phyloP scores from a whole-genome alignment of 1,140 invertebrate genomes.

The Antheraea pernyi region DNA sequence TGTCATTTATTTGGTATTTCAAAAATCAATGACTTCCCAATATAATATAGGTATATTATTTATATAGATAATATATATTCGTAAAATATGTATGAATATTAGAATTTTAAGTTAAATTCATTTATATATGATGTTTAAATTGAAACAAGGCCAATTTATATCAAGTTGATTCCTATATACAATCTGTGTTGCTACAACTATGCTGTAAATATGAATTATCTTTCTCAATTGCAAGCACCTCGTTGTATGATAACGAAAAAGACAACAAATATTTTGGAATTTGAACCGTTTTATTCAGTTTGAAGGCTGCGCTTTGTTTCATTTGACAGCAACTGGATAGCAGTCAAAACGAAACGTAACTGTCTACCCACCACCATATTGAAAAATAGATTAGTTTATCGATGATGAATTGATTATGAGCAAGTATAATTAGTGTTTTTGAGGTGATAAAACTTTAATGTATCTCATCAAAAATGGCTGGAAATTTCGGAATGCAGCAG shows the following conservation, averaged over 20 bases:
- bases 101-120: too few relatives aligned
- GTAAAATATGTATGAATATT: too few relatives aligned
- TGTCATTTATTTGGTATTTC: background rate
- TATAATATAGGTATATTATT: too few relatives aligned
- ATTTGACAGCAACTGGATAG: slow-evolving; percentile 1
- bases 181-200: too few relatives aligned
- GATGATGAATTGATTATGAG: slow-evolving; percentile 66
- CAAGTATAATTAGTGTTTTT: slow-evolving; percentile 61
- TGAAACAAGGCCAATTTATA: too few relatives aligned
- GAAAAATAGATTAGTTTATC: slow-evolving; percentile 74
- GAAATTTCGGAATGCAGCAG: slow-evolving; percentile 96
- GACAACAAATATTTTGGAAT: slow-evolving; percentile 1
- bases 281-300: background rate
- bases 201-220: background rate
- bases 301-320: background rate
- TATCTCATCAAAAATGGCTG: slow-evolving; percentile 76
- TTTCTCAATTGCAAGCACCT: background rate
- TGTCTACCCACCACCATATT: slow-evolving; percentile 68
- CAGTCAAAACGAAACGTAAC: slow-evolving; percentile 52
- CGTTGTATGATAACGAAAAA: background rate
- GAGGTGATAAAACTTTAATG: slow-evolving; percentile 60
- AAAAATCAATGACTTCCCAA: background rate
- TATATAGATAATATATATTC: too few relatives aligned
- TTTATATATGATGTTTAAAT: too few relatives aligned
- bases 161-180: too few relatives aligned